Evolutionary conservation across 2,113 vertebrate species (phyloP), one percentile per base, ranked within the genome.

Genomic region (Psammodynastes pulverulentus): DNA sequence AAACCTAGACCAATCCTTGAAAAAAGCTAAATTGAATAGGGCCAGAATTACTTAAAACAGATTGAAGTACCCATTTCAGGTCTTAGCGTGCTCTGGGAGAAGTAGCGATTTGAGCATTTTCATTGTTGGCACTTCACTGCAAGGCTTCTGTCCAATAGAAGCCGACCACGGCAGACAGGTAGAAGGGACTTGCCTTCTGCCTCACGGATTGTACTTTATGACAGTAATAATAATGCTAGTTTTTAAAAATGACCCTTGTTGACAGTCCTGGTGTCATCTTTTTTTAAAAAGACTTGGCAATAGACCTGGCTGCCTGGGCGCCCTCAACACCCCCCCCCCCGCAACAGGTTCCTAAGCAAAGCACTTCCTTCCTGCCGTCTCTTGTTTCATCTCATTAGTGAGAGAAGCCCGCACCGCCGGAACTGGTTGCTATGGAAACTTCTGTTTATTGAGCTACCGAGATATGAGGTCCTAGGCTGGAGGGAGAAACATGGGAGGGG

Each of bases 361-460:
- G 96, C 96, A 92, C 94, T 95, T 96, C 96, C 96, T 96, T 97
- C 96, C 95, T 96, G 96, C 95, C 15, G 88, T 95, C 95, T 96
- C 96, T 87, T 93, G 95, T 97, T 97, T 97, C 96, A 97, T 96
- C 95, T 96, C 53, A 10, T 91, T 88, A 62, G 90, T 86, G 95
- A 96, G 96, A 92, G 95, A 94, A 93, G 87, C 91, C 90, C 43
- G 91, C 93, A 92, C 93, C 93, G 91, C 19, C 1, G 0, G 84
- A 62, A 92, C 52, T 19, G 93, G 95, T 97, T 96, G 94, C 97
- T 96, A 97, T 97, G 96, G 97, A 95, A 97, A 98, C 96, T 92
- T 96, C 95, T 95, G 96, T 96, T 96, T 96, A 95, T 91, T 95
- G 94, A 93, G 93, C 94, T 94, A 94, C 53, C 54, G 94, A 96